A percentile compares a stretch with the other conserved stretches of the same genome.
These are phyloP conservation scores for Drosophila equinoxialis DNA, from an alignment of 1,140 invertebrate species.

Conservation along the genomic window DNA sequence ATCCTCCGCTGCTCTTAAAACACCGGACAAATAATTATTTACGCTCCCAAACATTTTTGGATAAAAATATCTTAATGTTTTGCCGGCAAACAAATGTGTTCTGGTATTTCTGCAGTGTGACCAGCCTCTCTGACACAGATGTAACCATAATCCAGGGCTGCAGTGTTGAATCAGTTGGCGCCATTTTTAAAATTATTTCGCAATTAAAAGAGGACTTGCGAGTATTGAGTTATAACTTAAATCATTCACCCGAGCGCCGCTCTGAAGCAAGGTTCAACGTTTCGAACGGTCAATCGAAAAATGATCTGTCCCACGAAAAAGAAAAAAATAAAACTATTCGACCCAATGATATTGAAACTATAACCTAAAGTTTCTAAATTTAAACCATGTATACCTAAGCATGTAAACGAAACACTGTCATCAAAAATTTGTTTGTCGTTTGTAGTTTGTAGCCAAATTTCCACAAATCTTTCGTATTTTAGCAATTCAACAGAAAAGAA, in stretches of 20 bases:
- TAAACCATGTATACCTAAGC: conserved; percentile 42
- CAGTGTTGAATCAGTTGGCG: too few species aligned
- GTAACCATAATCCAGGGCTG: too few species aligned
- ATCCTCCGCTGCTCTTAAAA: conserved; percentile 63
- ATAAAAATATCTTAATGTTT: neutral
- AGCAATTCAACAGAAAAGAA: conserved; percentile 1
- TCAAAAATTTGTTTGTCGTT: conserved; percentile 54
- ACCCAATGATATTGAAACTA: conserved; percentile 9
- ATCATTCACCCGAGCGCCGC: too few species aligned
- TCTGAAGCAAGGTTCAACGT: too few species aligned
- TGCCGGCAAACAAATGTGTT: neutral
- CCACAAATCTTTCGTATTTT: conserved; percentile 30
- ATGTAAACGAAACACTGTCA: conserved; percentile 47
- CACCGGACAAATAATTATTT: conserved; percentile 70
- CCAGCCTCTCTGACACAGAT: neutral
- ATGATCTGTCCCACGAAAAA: neutral
- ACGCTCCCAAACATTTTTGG: conserved; percentile 69
- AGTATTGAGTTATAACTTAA: too few species aligned
- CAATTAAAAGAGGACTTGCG: too few species aligned
- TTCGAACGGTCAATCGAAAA: neutral
- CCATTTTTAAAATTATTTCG: too few species aligned
- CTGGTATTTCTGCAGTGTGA: conserved; percentile 2
- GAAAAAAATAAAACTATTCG: neutral
- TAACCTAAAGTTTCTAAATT: conserved; percentile 62
- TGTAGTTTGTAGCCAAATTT: conserved; percentile 54